Conservation (phyloP, 2,797 vertebrate species). For the Anniella stebbinsi region DNA sequence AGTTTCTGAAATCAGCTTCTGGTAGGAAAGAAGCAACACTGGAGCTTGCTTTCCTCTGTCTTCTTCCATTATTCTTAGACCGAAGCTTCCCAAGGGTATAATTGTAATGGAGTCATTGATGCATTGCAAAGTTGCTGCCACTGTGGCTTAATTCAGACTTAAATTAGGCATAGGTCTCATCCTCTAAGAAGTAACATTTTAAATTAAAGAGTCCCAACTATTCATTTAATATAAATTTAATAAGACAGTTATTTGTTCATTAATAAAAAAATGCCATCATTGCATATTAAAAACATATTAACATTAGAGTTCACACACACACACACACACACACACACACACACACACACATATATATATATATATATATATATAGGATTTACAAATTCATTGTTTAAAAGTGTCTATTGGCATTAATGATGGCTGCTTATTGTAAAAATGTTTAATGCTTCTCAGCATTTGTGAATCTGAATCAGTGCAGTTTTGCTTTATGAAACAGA, state of each 20-base stretch:
- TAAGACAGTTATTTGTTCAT: constrained; percentile 61
- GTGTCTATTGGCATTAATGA: constrained; percentile 38
- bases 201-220: constrained; percentile 53
- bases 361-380: constrained; percentile 52
- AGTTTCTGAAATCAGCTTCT: background rate
- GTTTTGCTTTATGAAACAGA: background rate
- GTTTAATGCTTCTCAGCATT: background rate
- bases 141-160: constrained; percentile 33
- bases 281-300: constrained; percentile 65
- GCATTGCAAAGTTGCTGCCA: constrained; percentile 44
- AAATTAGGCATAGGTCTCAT: constrained; percentile 55
- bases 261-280: constrained; percentile 47
- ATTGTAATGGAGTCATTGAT: constrained; percentile 17
- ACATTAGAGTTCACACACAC: constrained; percentile 57
- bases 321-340: too few species aligned
- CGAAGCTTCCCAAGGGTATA: background rate
- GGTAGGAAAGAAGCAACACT: background rate
- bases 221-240: constrained; percentile 63
- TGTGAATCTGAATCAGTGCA: background rate
- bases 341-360: too few species aligned
- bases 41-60: constrained; percentile 44
- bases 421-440: constrained; percentile 38
- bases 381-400: constrained; percentile 56
- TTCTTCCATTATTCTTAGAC: constrained; percentile 29
- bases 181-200: constrained; percentile 54